phyloP scores from a whole-genome alignment of 2,797 vertebrate species.

The Anabas testudineus region DNA sequence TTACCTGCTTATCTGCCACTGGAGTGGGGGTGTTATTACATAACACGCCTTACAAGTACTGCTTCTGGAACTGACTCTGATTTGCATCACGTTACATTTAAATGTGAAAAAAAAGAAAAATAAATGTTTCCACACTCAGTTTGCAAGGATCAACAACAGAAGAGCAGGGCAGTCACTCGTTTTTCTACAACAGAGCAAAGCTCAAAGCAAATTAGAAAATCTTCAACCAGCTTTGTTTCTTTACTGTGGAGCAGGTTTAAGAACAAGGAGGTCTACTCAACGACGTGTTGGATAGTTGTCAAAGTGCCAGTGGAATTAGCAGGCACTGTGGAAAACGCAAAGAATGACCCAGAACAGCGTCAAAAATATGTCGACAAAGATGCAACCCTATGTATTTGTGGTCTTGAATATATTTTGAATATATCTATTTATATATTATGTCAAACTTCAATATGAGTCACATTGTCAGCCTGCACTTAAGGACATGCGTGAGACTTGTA shows the following conservation, averaged over 20 bases:
- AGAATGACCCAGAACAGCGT: too few species aligned
- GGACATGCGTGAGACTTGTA: neutral
- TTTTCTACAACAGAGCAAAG: neutral
- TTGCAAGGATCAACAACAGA: slow-evolving; percentile 15
- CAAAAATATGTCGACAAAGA: too few species aligned
- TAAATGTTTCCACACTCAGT: slow-evolving; percentile 8
- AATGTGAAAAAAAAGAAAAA: neutral
- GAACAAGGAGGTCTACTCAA: neutral
- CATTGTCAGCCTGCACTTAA: neutral
- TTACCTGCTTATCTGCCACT: slow-evolving; percentile 42
- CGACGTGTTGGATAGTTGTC: slow-evolving; percentile 9
- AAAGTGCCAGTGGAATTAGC: neutral
- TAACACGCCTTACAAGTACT: neutral
- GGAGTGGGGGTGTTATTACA: neutral
- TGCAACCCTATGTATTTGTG: too few species aligned
- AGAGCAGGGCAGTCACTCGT: neutral
- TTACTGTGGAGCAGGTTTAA: slow-evolving; percentile 11
- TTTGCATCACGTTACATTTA: too few species aligned
- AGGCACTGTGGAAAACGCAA: neutral
- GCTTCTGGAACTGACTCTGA: neutral
- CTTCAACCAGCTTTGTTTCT: neutral
- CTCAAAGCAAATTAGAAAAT: slow-evolving; percentile 27
- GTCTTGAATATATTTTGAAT: too few species aligned
- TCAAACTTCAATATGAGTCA: neutral
- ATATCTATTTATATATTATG: too few species aligned